Evolutionary conservation across 2,888 invertebrate genomes (phyloP).

Genomic region (Rugalucina vietnamica): DNA sequence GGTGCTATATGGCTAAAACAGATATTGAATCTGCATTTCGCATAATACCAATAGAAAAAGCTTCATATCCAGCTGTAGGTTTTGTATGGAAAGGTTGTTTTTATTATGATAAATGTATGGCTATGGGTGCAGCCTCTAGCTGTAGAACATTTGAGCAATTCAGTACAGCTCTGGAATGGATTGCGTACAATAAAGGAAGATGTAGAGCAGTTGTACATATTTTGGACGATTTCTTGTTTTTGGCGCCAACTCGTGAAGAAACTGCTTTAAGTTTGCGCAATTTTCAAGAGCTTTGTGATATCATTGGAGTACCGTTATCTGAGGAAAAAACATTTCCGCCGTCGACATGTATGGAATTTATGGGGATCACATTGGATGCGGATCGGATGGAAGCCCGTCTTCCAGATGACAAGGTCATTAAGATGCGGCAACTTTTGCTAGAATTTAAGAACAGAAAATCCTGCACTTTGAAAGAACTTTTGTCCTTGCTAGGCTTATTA

Average conservation of each 20-base stretch:
- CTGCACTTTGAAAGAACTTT: slow-evolving; percentile 31
- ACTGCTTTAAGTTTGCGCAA: background rate
- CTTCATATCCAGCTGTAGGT: slow-evolving; percentile 16
- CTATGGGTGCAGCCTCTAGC: slow-evolving; percentile 30
- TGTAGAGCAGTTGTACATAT: slow-evolving; percentile 16
- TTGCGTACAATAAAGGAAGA: slow-evolving; percentile 2
- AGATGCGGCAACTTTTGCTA: slow-evolving; percentile 3
- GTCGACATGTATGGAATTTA: slow-evolving; percentile 20
- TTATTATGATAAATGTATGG: slow-evolving; percentile 29
- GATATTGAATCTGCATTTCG: slow-evolving; percentile 35
- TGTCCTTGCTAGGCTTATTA: slow-evolving; percentile 42
- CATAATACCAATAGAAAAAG: slow-evolving; percentile 8
- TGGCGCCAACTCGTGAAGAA: slow-evolving; percentile 13
- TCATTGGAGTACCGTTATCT: background rate
- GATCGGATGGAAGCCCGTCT: slow-evolving; percentile 40
- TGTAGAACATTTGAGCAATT: slow-evolving; percentile 38
- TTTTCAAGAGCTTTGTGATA: background rate
- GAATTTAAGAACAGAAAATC: background rate
- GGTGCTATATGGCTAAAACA: slow-evolving; percentile 26
- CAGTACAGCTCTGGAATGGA: slow-evolving; percentile 25
- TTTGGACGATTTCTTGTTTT: slow-evolving; percentile 39
- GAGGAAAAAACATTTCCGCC: slow-evolving; percentile 33
- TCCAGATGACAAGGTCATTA: slow-evolving; percentile 41
- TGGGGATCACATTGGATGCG: slow-evolving; percentile 32
- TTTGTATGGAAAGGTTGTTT: slow-evolving; percentile 19